These are phyloP conservation scores for Piaya cayana DNA, from an alignment of 2,113 vertebrate genomes.

Conservation along the genomic window DNA sequence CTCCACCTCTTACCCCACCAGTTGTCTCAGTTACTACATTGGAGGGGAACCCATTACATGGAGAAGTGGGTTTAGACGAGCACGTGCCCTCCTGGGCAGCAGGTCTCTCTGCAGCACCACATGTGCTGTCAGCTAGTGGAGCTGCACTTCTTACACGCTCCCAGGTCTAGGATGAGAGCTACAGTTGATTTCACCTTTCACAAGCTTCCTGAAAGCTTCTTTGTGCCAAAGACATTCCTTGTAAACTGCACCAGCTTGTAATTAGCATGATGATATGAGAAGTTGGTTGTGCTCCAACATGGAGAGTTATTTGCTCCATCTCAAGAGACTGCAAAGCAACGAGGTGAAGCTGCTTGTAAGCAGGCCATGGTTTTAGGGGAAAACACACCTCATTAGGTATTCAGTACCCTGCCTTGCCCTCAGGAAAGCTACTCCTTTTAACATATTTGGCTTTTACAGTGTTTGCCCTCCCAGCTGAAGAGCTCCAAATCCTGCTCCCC, in stretches of 20 bases:
- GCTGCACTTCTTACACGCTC: not conserved
- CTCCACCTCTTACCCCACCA: not conserved
- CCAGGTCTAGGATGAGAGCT: not conserved
- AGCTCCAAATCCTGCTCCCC: not conserved
- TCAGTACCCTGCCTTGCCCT: not conserved
- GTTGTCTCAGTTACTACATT: not conserved
- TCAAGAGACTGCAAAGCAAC: constrained; percentile 6
- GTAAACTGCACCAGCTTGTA: not conserved
- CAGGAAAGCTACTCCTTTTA: not conserved
- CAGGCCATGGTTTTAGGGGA: not conserved
- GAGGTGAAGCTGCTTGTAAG: not conserved
- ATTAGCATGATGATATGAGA: fast-evolving
- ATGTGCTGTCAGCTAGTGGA: not conserved
- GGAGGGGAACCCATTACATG: not conserved
- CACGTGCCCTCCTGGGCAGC: not conserved
- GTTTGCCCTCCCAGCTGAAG: constrained; percentile 2
- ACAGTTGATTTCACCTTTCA: not conserved
- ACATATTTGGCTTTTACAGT: not conserved
- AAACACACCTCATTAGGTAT: not conserved
- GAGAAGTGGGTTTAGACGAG: not conserved
- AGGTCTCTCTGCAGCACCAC: not conserved
- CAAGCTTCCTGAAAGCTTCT: not conserved
- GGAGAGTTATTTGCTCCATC: not conserved
- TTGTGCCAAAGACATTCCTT: constrained; percentile 27
- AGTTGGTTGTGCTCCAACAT: not conserved